Evolutionary conservation across 2,113 vertebrate genomes (phyloP), one percentile per base, ranked within the genome.

Genomic region (Lepus americanus): DNA sequence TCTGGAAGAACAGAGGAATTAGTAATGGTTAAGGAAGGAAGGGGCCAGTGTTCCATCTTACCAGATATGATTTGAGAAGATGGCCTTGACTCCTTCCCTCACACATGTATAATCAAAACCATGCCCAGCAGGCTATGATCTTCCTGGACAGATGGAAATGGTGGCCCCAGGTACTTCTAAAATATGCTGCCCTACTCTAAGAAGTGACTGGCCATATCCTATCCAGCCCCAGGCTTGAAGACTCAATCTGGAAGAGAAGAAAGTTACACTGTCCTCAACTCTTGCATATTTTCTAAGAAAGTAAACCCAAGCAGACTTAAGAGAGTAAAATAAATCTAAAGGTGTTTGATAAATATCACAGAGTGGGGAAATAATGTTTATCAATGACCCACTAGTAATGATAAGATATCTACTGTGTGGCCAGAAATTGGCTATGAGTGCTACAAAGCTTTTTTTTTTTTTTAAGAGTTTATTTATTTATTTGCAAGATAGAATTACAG

Each of bases 1-100:
- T 95, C 81, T 92, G 36, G 16, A 92, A 44, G 16, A 92, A 27
- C 44, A 74, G 49, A 94, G 31, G n/a, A 84, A 74, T 84, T 51
- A 44, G 82, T 51, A 77, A 53, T 63, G 11, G 14, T 87, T 7
- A 80, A 87, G 14, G 55, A 90, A n/a, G 36, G 23, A 69, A 44
- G 44, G 17, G 12, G n/a, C 5, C n/a, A 19, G 14, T 80, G 27
- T 77, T 81, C 29, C 23, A 1, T 23, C 59, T 73, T 88, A 13
- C 49, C 53, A 81, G 81, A 74, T 10, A 39, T 67, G 78, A 84
- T 64, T 36, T 78, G 69, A 72, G 22, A 63, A 74, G 29, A 12
- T 66, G 6, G 22, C 61, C 49, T 1, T 73, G 77, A 55, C 76
- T 73, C 81, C 22, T 80, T 89, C 23, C 12, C 1, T 20, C 27